Evolutionary conservation across 2,888 invertebrate species (phyloP), one percentile per base, ranked within the genome.

Genomic region (Parascotia fuliginaria): DNA sequence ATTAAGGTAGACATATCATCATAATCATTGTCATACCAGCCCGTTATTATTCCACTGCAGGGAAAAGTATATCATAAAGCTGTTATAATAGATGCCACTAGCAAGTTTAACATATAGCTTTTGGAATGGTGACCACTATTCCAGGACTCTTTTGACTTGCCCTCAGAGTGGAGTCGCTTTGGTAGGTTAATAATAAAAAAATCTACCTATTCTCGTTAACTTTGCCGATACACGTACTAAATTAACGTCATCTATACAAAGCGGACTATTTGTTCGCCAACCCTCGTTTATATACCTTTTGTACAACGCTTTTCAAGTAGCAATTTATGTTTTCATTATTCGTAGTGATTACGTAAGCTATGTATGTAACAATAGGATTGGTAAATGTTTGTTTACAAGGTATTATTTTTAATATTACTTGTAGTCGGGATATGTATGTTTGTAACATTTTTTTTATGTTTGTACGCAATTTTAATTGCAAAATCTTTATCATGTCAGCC

Each of bases 271-370:
- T 49, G 53, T 63, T 36, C 47, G 42, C 32, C 33, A 22, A 55
- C 34, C 47, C 43, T 42, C 54, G 52, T 55, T 53, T 56, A 46
- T 59, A 34, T 44, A 44, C 19, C 2, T 33, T 45, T 55, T 66
- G 49, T 70, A 38, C 27, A 9, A 6, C 34, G 34, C 28, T 24
- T 24, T 29, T 50, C 33, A 43, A 44, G 48, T 40, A 34, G 29
- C 47, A 43, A 50, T 55, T 46, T 66, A 51, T 61, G 54, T 52
- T 61, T 50, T 46, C 54, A 59, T 66, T 55, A 59, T 48, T 48
- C 38, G 55, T 33, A 50, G 47, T 59, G 53, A 70, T 66, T 66
- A 70, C 66, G 61, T 46, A 50, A 58, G 48, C 48, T 33, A 56
- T 31, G 33, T 48, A 61, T 52, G 45, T 48, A 60, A 65, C 66